Base-by-base conservation (phyloP, 2,888 invertebrate genomes). In the Drosophila atroscutellata region DNA sequence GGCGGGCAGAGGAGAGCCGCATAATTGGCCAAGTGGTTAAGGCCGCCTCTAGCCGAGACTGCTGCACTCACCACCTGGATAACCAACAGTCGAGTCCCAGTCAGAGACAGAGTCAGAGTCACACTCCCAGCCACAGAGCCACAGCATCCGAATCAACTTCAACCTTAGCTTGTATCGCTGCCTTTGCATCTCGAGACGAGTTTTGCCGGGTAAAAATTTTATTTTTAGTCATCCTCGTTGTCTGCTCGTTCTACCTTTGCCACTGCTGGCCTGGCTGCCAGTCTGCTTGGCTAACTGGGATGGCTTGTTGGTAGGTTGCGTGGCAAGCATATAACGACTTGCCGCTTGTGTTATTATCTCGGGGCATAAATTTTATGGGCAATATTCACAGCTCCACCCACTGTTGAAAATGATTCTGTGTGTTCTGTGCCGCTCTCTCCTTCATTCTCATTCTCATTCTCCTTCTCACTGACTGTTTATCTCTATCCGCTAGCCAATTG, bases 311-410 rank as follows among this genome's bases (percentile, higher is more conserved):
- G 54, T 18, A 34, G 54, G 26, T 49, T 55, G 78, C 69, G 45
- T 51, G 51, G 42, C 45, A 47, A 57, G 50, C 66, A 55, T 75
- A 87, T 89, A 87, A 87, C 86, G 89, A 87, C 87, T 83, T 88
- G 90, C 81, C 80, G 90, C 81, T 80, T 89, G 85, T 82, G 90
- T 87, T 88, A 89, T 90, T 89, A 87, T 87, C 81, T 87, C 72
- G 73, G 87, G 89, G 87, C 78, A 90, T 89, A 87, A 80, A 90
- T 86, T 90, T 86, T 81, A 84, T 83, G 80, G 84, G 77, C 90
- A 80, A 90, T 90, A 91, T 90, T 90, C 90, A 90, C 90, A 90
- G 81, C 91, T 90, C 91, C 90, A 91, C 90, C 90, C 90, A 90
- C 90, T 90, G 91, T 90, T 90, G 90, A 90, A 83, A 88, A 79